Evolutionary conservation across 2,888 invertebrate genomes (phyloP).

Genomic region (Nomada ruficornis): DNA sequence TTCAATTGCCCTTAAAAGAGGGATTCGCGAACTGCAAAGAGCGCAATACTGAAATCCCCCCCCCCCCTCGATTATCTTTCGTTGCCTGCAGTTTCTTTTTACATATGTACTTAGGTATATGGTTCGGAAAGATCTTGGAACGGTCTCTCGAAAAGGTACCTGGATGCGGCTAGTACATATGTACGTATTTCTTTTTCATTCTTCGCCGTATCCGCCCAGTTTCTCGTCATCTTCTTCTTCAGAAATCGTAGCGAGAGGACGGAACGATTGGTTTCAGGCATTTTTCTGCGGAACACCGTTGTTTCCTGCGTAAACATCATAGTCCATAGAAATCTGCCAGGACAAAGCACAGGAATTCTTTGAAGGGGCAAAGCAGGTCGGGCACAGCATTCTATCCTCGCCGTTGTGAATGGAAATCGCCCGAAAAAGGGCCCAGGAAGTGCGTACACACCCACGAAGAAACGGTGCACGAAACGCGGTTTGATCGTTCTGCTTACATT

Average conservation of each 20-base stretch:
- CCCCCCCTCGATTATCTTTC: too few relatives aligned
- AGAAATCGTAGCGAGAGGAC: constrained; percentile 10
- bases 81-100: too few relatives aligned
- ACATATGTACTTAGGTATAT: too few relatives aligned
- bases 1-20: too few relatives aligned
- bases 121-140: too few relatives aligned
- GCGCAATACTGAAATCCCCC: too few relatives aligned
- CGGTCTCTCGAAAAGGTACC: background rate
- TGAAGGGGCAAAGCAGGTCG: constrained; percentile 63
- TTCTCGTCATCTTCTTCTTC: constrained; percentile 28
- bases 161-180: background rate
- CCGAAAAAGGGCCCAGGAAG: constrained; percentile 69
- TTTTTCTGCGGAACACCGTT: constrained; percentile 37
- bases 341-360: constrained; percentile 76
- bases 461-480: background rate
- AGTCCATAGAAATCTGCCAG: constrained; percentile 44
- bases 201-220: constrained; percentile 12
- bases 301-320: constrained; percentile 50
- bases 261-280: constrained; percentile 25
- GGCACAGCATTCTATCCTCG: constrained; percentile 66
- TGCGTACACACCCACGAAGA: constrained; percentile 53
- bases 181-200: background rate
- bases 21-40: too few relatives aligned
- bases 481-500: background rate
- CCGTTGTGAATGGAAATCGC: constrained; percentile 63